phyloP scores from a whole-genome alignment of 2,113 vertebrate species.

The Morone chrysops region DNA sequence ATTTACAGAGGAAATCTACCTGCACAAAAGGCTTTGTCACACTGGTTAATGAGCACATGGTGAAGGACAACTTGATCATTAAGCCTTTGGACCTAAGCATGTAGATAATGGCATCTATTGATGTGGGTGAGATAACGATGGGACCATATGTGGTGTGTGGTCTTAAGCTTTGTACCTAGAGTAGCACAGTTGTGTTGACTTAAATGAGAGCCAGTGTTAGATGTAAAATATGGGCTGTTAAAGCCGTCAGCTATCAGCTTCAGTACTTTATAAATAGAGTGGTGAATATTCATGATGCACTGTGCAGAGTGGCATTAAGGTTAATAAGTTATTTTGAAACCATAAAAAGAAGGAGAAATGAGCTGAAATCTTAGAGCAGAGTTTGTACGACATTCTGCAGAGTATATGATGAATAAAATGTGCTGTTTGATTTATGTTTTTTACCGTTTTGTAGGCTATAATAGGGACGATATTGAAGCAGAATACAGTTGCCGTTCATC shows the following conservation, averaged over 20 bases:
- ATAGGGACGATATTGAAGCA: neutral
- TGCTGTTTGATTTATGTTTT: slow-evolving; percentile 2
- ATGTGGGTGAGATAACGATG: slow-evolving; percentile 55
- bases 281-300: slow-evolving; percentile 35
- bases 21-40: slow-evolving; percentile 66
- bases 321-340: slow-evolving; percentile 30
- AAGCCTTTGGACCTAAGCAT: slow-evolving; percentile 50
- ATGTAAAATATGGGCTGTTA: neutral
- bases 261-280: slow-evolving; percentile 35
- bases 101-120: slow-evolving; percentile 61
- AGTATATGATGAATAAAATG: neutral
- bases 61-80: slow-evolving; percentile 68
- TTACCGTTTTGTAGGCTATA: neutral
- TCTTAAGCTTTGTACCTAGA: slow-evolving; percentile 13
- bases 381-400: neutral
- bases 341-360: neutral
- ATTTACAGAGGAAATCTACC: slow-evolving; percentile 61
- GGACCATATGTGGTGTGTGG: neutral
- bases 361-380: neutral
- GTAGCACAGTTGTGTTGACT: slow-evolving; percentile 18
- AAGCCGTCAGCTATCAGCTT: slow-evolving; percentile 3
- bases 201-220: neutral
- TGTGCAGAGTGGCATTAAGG: slow-evolving; percentile 17
- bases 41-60: slow-evolving; percentile 68
- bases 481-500: neutral